Percentiles rank a stretch among this genome's conserved stretches.
Conservation (phyloP, 92 coral and sea anemone genomes). For the Scolanthus callimorphus region DNA sequence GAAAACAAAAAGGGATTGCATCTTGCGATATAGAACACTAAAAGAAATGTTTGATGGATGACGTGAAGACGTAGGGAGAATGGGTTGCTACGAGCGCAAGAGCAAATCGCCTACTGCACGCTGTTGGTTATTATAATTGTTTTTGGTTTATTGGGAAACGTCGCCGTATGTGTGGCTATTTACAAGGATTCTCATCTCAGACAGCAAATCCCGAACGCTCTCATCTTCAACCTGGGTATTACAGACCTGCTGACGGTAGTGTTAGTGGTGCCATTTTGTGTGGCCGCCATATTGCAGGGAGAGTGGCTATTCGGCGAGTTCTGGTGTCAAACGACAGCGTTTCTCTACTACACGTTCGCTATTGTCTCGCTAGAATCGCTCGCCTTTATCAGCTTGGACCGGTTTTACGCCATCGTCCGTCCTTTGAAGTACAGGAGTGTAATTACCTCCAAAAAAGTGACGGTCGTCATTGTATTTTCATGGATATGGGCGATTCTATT, state of each 20-base stretch:
- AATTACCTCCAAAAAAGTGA: constrained; percentile 25
- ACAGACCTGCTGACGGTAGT: constrained; percentile 39
- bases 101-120: constrained; percentile 8
- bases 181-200: constrained; percentile 44
- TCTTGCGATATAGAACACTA: too few relatives aligned
- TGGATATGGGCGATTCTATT: constrained; percentile 61
- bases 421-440: constrained; percentile 35
- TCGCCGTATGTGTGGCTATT: constrained; percentile 49
- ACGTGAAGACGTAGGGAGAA: too few relatives aligned
- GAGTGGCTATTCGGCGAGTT: constrained; percentile 36
- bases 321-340: constrained; percentile 41
- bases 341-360: constrained; percentile 46
- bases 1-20: too few relatives aligned
- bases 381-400: constrained; percentile 56
- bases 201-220: constrained; percentile 45
- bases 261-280: constrained; percentile 47
- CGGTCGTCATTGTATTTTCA: constrained; percentile 2
- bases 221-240: constrained; percentile 48
- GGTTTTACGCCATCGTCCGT: constrained; percentile 52
- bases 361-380: constrained; percentile 54
- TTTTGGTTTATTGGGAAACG: constrained; percentile 46
- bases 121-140: constrained; percentile 25
- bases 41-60: too few relatives aligned
- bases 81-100: constrained; percentile 26
- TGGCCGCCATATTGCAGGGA: constrained; percentile 28